Evolutionary conservation across 2,113 vertebrate species (phyloP).

Genomic region (Scatophagus argus): DNA sequence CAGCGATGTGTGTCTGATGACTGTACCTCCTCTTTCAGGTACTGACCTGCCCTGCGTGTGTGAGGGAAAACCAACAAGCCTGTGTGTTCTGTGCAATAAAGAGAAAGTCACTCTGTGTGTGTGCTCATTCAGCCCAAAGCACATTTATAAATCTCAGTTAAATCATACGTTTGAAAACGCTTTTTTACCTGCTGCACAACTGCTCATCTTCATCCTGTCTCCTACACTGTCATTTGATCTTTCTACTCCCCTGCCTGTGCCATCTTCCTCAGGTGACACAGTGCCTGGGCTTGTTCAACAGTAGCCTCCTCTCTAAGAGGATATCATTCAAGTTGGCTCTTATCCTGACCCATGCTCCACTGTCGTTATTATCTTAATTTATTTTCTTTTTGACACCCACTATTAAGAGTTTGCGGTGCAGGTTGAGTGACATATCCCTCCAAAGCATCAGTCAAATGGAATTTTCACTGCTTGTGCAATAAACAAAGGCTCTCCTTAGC

Average conservation of each 20-base stretch:
- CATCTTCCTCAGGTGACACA: conserved; percentile 45
- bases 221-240: conserved; percentile 62
- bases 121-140: conserved; percentile 43
- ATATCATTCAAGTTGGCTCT: conserved; percentile 66
- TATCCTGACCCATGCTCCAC: conserved; percentile 34
- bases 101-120: conserved; percentile 16
- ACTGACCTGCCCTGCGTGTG: conserved; percentile 65
- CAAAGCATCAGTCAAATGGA: conserved; percentile 57
- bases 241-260: not conserved
- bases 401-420: conserved; percentile 36
- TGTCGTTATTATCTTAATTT: conserved; percentile 62
- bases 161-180: conserved; percentile 55
- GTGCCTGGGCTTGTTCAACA: conserved; percentile 63
- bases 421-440: conserved; percentile 46
- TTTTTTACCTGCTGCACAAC: conserved; percentile 35
- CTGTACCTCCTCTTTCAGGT: conserved; percentile 69
- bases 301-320: conserved; percentile 48
- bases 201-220: conserved; percentile 49
- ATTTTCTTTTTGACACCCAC: conserved; percentile 57
- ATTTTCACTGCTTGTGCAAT: conserved; percentile 48
- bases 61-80: conserved; percentile 13
- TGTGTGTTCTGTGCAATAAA: not conserved
- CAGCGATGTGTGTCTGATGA: conserved; percentile 57
- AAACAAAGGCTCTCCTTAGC: not conserved
- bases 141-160: conserved; percentile 40